Conservation (phyloP, 2,113 vertebrate species). For the Etia nguti region DNA sequence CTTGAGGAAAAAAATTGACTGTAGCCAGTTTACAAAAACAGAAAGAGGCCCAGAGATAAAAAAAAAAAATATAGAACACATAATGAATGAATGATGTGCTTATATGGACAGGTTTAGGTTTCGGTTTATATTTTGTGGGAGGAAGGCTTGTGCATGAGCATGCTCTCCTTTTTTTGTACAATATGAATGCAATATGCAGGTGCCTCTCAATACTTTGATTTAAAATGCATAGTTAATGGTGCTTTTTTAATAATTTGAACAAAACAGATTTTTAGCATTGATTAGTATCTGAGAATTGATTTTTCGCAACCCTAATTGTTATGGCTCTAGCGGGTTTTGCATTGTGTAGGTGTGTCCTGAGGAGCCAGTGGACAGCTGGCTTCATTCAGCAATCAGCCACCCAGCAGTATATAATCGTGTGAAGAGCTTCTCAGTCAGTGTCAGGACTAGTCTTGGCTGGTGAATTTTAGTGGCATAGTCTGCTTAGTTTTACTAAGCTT, state of each 20-base stretch:
- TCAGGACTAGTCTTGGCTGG: not conserved
- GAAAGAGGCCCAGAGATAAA: not conserved
- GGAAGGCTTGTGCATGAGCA: not conserved
- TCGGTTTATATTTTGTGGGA: not conserved
- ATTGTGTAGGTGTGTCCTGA: not conserved
- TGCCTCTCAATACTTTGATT: not conserved
- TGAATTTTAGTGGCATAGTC: accelerated
- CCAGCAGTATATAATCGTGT: not conserved
- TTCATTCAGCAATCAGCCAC: not conserved
- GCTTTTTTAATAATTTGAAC: not conserved
- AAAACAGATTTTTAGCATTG: not conserved
- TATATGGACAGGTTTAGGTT: not conserved
- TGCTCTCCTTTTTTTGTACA: not conserved
- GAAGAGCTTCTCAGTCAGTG: not conserved
- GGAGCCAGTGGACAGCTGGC: not conserved
- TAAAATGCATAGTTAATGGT: not conserved
- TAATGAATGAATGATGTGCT: not conserved
- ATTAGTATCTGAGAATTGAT: not conserved
- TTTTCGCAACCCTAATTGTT: not conserved
- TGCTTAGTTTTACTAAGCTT: not conserved
- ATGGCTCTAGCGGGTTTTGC: accelerated
- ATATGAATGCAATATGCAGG: not conserved
- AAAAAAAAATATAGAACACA: not conserved
- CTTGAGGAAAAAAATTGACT: not conserved
- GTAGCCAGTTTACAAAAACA: not conserved